phyloP scores from a whole-genome alignment of 1,140 invertebrate genomes.

The Rhysida immarginata region DNA sequence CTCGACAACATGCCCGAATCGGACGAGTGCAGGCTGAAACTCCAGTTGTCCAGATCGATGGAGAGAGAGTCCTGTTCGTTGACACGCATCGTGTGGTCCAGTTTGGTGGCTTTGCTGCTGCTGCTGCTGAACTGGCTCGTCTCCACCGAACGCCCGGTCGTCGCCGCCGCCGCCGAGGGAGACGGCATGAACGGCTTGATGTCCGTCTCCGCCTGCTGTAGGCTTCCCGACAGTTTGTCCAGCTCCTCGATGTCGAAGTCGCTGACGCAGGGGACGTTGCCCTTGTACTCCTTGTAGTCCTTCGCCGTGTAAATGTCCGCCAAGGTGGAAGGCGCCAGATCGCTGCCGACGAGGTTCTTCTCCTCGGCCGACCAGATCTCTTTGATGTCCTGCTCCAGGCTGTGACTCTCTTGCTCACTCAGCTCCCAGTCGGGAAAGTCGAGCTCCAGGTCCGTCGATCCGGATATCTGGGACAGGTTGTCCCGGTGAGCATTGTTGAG shows the following conservation, averaged over 20 bases:
- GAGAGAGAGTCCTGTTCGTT: constrained; percentile 11
- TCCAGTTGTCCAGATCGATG: constrained; percentile 49
- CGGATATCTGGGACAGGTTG: constrained; percentile 28
- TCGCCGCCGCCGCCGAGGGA: not conserved
- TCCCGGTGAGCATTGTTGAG: constrained; percentile 73
- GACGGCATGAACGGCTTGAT: not conserved
- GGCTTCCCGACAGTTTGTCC: constrained; percentile 28
- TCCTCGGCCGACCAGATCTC: not conserved
- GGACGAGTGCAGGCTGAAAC: constrained; percentile 16
- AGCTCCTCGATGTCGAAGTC: constrained; percentile 61
- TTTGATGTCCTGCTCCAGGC: constrained; percentile 9
- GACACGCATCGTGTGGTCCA: constrained; percentile 17
- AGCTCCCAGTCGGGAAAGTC: constrained; percentile 11
- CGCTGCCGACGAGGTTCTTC: constrained; percentile 6
- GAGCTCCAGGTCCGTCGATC: constrained; percentile 7
- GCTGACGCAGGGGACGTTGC: constrained; percentile 40
- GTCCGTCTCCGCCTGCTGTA: constrained; percentile 10
- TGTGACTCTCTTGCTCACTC: not conserved
- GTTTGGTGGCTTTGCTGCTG: constrained; percentile 3
- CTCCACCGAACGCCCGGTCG: not conserved
- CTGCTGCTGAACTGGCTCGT: not conserved
- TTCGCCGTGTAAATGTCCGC: constrained; percentile 53
- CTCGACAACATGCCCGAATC: constrained; percentile 22
- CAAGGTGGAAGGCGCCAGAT: not conserved
- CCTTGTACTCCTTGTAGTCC: constrained; percentile 63